Evolutionary conservation across 2,113 vertebrate genomes (phyloP), one percentile per base, ranked within the genome.

Genomic region (Siniperca chuatsi): DNA sequence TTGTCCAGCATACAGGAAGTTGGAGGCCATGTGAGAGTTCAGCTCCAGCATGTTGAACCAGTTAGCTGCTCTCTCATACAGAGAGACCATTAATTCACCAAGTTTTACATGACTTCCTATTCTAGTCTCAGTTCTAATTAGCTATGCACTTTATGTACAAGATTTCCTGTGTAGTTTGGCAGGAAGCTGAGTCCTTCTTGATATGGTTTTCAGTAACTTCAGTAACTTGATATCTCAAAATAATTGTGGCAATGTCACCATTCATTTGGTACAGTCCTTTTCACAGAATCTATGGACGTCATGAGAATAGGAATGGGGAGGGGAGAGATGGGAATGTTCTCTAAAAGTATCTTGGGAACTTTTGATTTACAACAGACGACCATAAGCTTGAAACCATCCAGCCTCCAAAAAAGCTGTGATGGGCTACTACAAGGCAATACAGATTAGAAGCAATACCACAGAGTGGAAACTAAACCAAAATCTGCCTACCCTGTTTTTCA

Each of bases 1-100:
- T 6, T 37, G 61, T 55, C 4, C 13, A 67, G 66, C 75, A 77
- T 67, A 88, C 87, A 87, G 82, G 87, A 92, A 77, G 71, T 80
- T 61, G 61, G 50, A 81, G 79, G 66, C 48, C 90, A 67, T 83
- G 76, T 78, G 46, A 81, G 71, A 79, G 62, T 46, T 82, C 23
- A 77, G 71, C 72, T 77, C n/a, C 78, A 66, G 77, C 65, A 84
- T 55, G 77, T 20, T 69, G 80, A 84, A 71, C 42, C 55, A 67
- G 42, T 84, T 62, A 84, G 55, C 60, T 42, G 55, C 61, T 58
- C 40, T 64, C 52, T 71, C 35, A 33, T n/a, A 69, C 57, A 66
- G 78, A 71, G 66, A 18, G 48, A 21, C 29, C 61, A 79, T 74
- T 73, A 72, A 71, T 64, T 61, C 35, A 64, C 18, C 12, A 58